Conservation (phyloP, 1,140 invertebrate genomes). For the Bombus waltoni region DNA sequence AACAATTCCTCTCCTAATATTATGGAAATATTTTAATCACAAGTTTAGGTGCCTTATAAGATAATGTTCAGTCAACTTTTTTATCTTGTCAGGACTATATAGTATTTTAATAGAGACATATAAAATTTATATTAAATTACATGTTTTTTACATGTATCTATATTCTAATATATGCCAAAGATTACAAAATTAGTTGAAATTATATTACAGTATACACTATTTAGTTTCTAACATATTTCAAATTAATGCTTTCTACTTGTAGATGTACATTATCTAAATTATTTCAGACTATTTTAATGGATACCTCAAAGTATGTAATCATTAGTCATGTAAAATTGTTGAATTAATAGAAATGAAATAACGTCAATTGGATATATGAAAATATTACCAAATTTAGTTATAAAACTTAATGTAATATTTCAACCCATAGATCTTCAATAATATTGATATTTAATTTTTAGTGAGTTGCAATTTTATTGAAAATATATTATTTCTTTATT, state of each 20-base stretch:
- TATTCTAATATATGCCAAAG: conserved; percentile 30
- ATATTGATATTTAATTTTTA: background rate
- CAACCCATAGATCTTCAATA: background rate
- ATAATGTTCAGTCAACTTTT: conserved; percentile 30
- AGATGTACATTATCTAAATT: conserved; percentile 6
- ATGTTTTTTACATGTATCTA: conserved; percentile 20
- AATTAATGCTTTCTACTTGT: conserved; percentile 21
- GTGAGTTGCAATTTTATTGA: background rate
- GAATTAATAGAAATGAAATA: background rate
- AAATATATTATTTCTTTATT: conserved; percentile 3
- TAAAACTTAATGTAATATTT: background rate
- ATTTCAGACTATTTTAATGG: background rate
- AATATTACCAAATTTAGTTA: conserved; percentile 4
- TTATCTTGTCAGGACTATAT: conserved; percentile 22
- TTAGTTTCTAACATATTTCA: background rate
- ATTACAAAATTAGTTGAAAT: conserved; percentile 37
- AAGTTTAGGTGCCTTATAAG: conserved; percentile 47
- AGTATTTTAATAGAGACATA: conserved; percentile 38
- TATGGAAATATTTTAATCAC: conserved; percentile 31
- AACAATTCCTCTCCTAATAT: conserved; percentile 35
- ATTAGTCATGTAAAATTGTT: conserved; percentile 5
- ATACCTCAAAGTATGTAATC: conserved; percentile 10
- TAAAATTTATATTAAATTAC: conserved; percentile 24
- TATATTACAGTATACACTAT: background rate
- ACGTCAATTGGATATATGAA: background rate